A percentile compares a stretch with the other conserved stretches of the same genome.
Evolutionary conservation across 2,888 invertebrate genomes (phyloP).

Genomic region (Cephus nigrinus): DNA sequence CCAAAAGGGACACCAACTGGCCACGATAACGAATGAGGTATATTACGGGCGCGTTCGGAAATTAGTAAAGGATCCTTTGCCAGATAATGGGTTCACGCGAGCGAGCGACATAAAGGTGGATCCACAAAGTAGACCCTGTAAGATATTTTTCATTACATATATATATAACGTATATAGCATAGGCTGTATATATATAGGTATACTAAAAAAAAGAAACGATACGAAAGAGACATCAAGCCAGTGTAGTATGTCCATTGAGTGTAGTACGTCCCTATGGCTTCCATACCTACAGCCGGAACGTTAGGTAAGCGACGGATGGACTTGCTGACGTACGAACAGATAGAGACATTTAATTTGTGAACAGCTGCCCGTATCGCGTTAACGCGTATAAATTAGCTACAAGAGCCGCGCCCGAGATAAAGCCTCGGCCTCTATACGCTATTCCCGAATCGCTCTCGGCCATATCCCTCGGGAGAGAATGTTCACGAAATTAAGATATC

Average conservation of each 20-base stretch:
- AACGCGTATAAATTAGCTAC: constrained; percentile 61
- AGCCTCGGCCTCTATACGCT: constrained; percentile 30
- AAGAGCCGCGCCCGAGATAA: constrained; percentile 54
- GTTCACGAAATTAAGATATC: constrained; percentile 57
- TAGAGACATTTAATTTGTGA: constrained; percentile 62
- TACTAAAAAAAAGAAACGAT: neutral
- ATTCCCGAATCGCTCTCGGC: constrained; percentile 23
- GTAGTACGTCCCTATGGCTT: neutral
- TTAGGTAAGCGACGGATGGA: constrained; percentile 9
- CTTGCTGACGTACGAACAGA: constrained; percentile 29
- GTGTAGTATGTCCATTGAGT: neutral
- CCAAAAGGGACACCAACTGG: neutral
- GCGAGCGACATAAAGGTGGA: constrained; percentile 9
- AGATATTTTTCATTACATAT: neutral
- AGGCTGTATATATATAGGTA: neutral
- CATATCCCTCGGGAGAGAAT: constrained; percentile 35
- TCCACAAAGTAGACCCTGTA: neutral
- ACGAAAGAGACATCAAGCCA: neutral
- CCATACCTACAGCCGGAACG: neutral
- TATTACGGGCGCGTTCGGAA: constrained; percentile 26
- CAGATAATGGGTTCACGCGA: constrained; percentile 47
- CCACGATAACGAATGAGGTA: constrained; percentile 1
- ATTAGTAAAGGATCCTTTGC: constrained; percentile 46
- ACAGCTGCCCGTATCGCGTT: constrained; percentile 55
- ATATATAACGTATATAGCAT: no score